phyloP scores from a whole-genome alignment of 2,888 invertebrate species.

The Metallyticus violacea region DNA sequence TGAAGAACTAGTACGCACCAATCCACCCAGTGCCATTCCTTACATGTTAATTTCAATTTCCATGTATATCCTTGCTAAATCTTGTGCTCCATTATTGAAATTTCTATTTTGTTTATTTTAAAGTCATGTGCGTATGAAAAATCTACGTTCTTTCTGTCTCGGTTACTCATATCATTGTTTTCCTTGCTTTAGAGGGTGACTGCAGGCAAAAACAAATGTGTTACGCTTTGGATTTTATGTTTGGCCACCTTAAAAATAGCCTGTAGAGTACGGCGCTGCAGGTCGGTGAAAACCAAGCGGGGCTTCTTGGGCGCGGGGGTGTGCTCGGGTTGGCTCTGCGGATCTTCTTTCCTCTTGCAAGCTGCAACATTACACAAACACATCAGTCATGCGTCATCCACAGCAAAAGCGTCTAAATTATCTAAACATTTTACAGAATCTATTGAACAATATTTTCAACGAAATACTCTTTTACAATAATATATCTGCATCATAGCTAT shows the following conservation, averaged over 20 bases:
- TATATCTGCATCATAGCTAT: no score
- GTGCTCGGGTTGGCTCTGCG: conserved; percentile 68
- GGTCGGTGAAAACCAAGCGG: conserved; percentile 99
- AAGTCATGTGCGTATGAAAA: not conserved
- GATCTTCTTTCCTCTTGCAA: conserved; percentile 95
- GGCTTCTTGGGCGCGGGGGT: conserved; percentile 94
- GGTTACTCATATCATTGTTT: conserved; percentile 25
- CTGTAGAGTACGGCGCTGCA: conserved; percentile 99
- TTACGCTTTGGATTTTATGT: not conserved
- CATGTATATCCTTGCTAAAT: not conserved
- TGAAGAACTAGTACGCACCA: not conserved
- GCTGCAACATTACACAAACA: conserved; percentile 54
- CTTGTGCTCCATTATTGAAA: not conserved
- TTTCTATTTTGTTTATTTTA: not conserved
- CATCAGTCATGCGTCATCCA: not conserved
- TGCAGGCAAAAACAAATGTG: conserved; percentile 8
- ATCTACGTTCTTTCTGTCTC: conserved; percentile 6
- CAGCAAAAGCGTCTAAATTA: no score
- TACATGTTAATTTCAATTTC: not conserved
- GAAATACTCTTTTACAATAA: no score
- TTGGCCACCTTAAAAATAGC: conserved; percentile 94
- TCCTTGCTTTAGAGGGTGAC: not conserved
- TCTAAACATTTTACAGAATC: no score
- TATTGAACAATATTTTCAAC: no score
- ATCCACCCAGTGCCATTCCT: not conserved